Conservation (phyloP, 2,113 vertebrate species). For the Aspidoscelis tigris region DNA sequence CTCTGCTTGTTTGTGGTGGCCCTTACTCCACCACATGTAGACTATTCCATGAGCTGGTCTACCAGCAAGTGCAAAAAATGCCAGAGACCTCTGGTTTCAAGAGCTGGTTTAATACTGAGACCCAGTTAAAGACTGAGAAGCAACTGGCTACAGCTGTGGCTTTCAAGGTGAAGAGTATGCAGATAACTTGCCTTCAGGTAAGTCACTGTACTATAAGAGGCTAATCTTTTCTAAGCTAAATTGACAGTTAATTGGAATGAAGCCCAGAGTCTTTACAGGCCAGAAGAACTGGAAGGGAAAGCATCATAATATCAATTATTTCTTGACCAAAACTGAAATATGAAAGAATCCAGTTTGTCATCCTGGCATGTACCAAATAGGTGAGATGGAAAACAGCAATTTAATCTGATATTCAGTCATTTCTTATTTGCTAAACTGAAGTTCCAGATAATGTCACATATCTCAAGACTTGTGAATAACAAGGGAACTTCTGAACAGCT, state of each 20-base stretch:
- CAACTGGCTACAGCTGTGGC: background rate
- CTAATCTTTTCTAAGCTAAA: constrained; percentile 46
- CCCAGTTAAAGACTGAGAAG: too few relatives aligned
- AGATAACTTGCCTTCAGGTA: constrained; percentile 50
- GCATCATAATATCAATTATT: background rate
- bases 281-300: constrained; percentile 10
- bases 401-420: background rate
- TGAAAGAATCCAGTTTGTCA: background rate
- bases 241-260: constrained; percentile 48
- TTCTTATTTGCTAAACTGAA: too few relatives aligned
- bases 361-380: background rate
- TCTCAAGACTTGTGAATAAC: too few relatives aligned
- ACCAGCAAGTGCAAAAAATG: too few relatives aligned
- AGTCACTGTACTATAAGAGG: constrained; percentile 54
- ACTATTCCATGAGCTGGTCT: too few relatives aligned
- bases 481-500: too few relatives aligned
- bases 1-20: too few relatives aligned
- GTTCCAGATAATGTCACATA: too few relatives aligned
- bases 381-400: background rate
- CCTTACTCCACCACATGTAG: too few relatives aligned
- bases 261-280: constrained; percentile 6
- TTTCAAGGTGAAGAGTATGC: constrained; percentile 49
- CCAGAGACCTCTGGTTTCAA: too few relatives aligned
- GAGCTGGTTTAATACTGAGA: too few relatives aligned
- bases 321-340: background rate